A percentile compares a stretch with the other conserved stretches of the same genome.
These are phyloP conservation scores for Cantharis lateralis DNA, from an alignment of 2,888 invertebrate species.

Conservation along the genomic window DNA sequence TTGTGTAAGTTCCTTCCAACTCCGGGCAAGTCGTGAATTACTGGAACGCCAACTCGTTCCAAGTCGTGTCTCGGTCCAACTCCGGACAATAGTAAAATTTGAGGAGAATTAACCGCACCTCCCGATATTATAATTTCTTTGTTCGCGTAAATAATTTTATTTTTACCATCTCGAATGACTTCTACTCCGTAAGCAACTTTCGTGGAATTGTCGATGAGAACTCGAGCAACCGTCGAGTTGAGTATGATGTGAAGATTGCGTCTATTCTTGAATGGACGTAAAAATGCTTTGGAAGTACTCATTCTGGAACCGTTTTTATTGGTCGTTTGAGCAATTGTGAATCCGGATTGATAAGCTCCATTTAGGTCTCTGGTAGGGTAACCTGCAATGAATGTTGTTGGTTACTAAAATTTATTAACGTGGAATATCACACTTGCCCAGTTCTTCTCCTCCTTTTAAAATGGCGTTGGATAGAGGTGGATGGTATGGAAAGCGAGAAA, in stretches of 20 bases:
- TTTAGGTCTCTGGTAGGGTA: slow-evolving; percentile 80
- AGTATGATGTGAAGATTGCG: slow-evolving; percentile 82
- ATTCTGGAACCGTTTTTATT: slow-evolving; percentile 83
- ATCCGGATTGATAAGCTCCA: slow-evolving; percentile 79
- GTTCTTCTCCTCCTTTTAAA: slow-evolving; percentile 76
- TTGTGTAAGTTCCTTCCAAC: slow-evolving; percentile 87
- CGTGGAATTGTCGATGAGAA: slow-evolving; percentile 75
- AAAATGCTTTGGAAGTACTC: slow-evolving; percentile 80
- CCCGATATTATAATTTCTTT: slow-evolving; percentile 71
- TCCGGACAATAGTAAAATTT: slow-evolving; percentile 88
- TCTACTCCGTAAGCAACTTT: slow-evolving; percentile 80
- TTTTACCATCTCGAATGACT: slow-evolving; percentile 63
- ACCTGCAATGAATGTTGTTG: slow-evolving; percentile 57
- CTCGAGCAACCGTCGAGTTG: slow-evolving; percentile 77
- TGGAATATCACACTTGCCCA: slow-evolving; percentile 59
- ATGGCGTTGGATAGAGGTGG: slow-evolving; percentile 81
- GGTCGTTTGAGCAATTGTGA: slow-evolving; percentile 87
- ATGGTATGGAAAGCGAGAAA: slow-evolving; percentile 83
- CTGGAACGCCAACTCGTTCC: slow-evolving; percentile 62
- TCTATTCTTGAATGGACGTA: slow-evolving; percentile 76
- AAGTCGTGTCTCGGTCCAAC: slow-evolving; percentile 80
- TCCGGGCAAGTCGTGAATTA: slow-evolving; percentile 74
- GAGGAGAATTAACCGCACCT: slow-evolving; percentile 92
- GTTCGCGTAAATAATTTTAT: slow-evolving; percentile 65
- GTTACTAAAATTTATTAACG: not conserved